Percentiles rank a stretch among this genome's conserved stretches.
Evolutionary conservation across 2,113 vertebrate species (phyloP).

Genomic region (Bujurquina vittata): DNA sequence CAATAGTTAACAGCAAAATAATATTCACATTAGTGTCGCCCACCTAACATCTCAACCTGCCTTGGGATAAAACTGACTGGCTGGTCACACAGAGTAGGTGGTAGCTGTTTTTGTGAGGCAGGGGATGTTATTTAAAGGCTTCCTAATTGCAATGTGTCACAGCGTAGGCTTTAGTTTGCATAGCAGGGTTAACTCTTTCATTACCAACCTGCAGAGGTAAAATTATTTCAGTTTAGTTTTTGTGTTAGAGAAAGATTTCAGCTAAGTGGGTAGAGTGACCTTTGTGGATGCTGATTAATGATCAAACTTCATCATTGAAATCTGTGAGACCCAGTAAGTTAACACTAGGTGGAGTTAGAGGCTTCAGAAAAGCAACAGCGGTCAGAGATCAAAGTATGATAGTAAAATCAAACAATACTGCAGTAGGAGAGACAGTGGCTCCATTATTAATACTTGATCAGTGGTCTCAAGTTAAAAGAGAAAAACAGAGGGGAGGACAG

Average conservation of each 20-base stretch:
- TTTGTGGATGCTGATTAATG: not conserved
- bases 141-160: not conserved
- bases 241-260: not conserved
- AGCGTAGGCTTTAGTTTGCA: not conserved
- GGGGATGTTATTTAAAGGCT: not conserved
- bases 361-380: not conserved
- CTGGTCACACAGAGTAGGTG: not conserved
- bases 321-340: not conserved
- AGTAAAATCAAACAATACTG: not conserved
- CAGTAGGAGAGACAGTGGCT: not conserved
- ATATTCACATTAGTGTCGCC: not conserved
- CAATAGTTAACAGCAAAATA: not conserved
- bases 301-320: not conserved
- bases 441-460: not conserved
- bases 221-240: not conserved
- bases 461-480: not conserved
- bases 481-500: not conserved
- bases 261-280: not conserved
- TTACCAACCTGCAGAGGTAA: not conserved
- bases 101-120: not conserved
- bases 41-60: not conserved
- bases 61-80: not conserved
- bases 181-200: not conserved
- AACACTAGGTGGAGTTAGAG: slow-evolving; percentile 20
- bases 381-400: not conserved